A percentile compares a stretch with the other conserved stretches of the same genome.
phyloP scores from a whole-genome alignment of 2,797 vertebrate species.

The Fistularia commersonii region DNA sequence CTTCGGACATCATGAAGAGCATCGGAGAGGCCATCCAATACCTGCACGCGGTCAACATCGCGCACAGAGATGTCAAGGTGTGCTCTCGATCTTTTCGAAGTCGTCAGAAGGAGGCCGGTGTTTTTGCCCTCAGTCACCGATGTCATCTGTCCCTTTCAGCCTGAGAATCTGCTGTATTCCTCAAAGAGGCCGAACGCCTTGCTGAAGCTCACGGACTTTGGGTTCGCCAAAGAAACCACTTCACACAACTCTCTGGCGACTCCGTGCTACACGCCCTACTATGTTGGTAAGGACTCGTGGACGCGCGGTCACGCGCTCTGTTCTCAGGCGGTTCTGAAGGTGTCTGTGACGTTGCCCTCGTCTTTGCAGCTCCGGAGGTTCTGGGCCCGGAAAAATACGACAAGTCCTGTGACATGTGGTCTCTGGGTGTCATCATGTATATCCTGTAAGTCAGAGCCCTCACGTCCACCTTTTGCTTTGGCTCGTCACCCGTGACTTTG shows the following conservation, averaged over 20 bases:
- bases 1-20: conserved; percentile 97
- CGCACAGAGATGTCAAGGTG: conserved; percentile 97
- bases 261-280: conserved; percentile 98
- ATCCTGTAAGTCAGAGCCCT: conserved; percentile 84
- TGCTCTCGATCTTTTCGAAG: background rate
- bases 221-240: conserved; percentile 98
- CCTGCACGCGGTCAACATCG: conserved; percentile 93
- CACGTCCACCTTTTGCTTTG: background rate
- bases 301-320: background rate
- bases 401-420: conserved; percentile 99
- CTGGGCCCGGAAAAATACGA: conserved; percentile 97
- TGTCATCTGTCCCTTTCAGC: conserved; percentile 68
- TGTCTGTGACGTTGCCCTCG: conserved; percentile 2
- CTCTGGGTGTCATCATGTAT: conserved; percentile 98
- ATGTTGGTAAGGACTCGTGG: conserved; percentile 85
- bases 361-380: conserved; percentile 88
- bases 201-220: conserved; percentile 97
- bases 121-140: background rate
- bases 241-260: conserved; percentile 94
- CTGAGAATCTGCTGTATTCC: conserved; percentile 94
- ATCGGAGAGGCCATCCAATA: conserved; percentile 97
- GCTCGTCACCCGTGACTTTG: too few species aligned
- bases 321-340: too few species aligned
- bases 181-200: conserved; percentile 86
- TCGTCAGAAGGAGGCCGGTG: background rate